Percentiles rank a stretch among this genome's conserved stretches.
These are phyloP conservation scores for Otolemur crassicaudatus DNA, from an alignment of 2,797 vertebrate species.

Conservation along the genomic window DNA sequence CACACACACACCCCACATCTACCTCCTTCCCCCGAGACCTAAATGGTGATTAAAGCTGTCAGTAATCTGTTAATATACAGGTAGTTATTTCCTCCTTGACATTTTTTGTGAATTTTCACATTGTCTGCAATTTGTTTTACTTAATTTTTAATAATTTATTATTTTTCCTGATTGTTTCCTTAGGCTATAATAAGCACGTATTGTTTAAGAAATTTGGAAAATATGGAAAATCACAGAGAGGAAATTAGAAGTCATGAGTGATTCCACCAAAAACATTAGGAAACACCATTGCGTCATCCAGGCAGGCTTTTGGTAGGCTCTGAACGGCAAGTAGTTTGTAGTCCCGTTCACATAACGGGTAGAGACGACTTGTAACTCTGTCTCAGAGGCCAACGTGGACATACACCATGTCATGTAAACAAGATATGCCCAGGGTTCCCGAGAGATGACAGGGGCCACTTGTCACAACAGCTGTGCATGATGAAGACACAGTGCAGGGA, in stretches of 20 bases:
- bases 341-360: background rate
- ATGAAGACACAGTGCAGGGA: conserved; percentile 93
- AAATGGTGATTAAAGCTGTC: background rate
- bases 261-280: no score
- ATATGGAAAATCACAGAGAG: background rate
- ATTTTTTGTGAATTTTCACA: background rate
- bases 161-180: background rate
- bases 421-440: conserved; percentile 92
- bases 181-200: background rate
- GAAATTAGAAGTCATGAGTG: background rate
- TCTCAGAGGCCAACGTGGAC: background rate
- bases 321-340: background rate
- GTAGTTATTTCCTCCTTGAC: background rate
- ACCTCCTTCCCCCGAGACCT: background rate
- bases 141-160: background rate
- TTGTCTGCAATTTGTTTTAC: background rate
- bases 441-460: conserved; percentile 91
- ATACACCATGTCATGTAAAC: conserved; percentile 91
- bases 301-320: background rate
- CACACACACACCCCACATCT: background rate
- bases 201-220: background rate
- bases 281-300: accelerated
- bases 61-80: background rate
- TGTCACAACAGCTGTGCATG: conserved; percentile 92
- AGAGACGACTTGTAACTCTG: background rate